Conservation (phyloP, 2,888 invertebrate species). For the Tetranychus truncatus region DNA sequence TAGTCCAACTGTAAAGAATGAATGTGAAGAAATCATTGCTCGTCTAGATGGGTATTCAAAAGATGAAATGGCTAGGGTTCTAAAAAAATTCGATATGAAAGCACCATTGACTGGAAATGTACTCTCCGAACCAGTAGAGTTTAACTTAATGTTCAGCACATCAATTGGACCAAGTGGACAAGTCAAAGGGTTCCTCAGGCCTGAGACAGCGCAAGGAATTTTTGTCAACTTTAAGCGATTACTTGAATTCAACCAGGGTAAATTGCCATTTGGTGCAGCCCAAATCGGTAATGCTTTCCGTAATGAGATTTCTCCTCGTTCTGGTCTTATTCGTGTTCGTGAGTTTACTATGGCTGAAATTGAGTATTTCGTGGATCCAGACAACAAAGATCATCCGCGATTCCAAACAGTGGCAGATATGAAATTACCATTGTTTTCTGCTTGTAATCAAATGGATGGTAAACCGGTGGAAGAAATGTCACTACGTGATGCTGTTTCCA, state of each 20-base stretch:
- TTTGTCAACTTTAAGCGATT: slow-evolving; percentile 98
- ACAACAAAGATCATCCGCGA: slow-evolving; percentile 53
- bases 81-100: slow-evolving; percentile 73
- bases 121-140: slow-evolving; percentile 80
- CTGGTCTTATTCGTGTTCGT: slow-evolving; percentile 79
- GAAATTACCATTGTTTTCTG: slow-evolving; percentile 68
- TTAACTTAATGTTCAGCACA: slow-evolving; percentile 97
- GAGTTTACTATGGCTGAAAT: slow-evolving; percentile 99
- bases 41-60: slow-evolving; percentile 79
- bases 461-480: slow-evolving; percentile 44
- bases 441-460: slow-evolving; percentile 93
- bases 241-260: slow-evolving; percentile 88
- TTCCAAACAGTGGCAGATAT: slow-evolving; percentile 58
- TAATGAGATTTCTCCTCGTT: slow-evolving; percentile 96
- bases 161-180: slow-evolving; percentile 91
- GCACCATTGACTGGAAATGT: slow-evolving; percentile 89
- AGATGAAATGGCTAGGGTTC: slow-evolving; percentile 64
- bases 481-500: slow-evolving; percentile 71
- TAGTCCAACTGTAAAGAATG: slow-evolving; percentile 46
- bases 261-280: slow-evolving; percentile 89
- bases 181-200: slow-evolving; percentile 79
- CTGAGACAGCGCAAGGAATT: slow-evolving; percentile 98
- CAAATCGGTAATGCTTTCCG: slow-evolving; percentile 97
- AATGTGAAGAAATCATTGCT: slow-evolving; percentile 57
- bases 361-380: slow-evolving; percentile 94